Base-by-base conservation (phyloP, 2,113 vertebrate species). In the Peromyscus leucopus region DNA sequence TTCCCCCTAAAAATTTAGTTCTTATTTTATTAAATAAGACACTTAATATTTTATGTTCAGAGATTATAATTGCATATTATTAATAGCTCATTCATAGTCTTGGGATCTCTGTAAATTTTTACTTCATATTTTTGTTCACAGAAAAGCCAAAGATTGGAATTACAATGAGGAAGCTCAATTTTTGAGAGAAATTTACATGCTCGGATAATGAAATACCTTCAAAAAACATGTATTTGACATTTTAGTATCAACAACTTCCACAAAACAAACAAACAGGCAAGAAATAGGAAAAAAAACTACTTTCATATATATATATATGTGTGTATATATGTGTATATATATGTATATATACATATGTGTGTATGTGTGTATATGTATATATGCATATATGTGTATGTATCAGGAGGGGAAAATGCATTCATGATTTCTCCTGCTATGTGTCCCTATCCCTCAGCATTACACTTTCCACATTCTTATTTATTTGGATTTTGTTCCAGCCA, bases 11-110 rank as follows among this genome's bases (percentile, higher is more conserved):
- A 89, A 51, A 22, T 13, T 21, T 24, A 79, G 46, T 28, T 92
- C 75, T 86, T n/a, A 24, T 78, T 91, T 94, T 83, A 93, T 85
- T 94, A 95, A 93, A 72, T 78, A 48, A 83, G 46, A 65, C 57
- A 93, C 26, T 48, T 90, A 55, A 31, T 74, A 88, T 72, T 59
- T 96, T 91, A 98, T 74, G 3, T 5, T 86, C 7, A 61, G 88
- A 83, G 94, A 28, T 96, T 59, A 94, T 84, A 82, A 51, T 95
- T 97, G 78, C 33, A 97, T 79, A 83, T 85, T 90, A 59, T 55
- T 95, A 87, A 48, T 59, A 87, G 5, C n/a, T 91, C 91, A 2
- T 84, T 96, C 89, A 21, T 5, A 91, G 9, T 85, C 59, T 94
- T 26, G 36, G 71, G 28, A 42, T 84, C 15, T 95, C 71, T 89